These are phyloP conservation scores for Polypedilum pembai DNA, from an alignment of 1,140 invertebrate species.

Conservation along the genomic window DNA sequence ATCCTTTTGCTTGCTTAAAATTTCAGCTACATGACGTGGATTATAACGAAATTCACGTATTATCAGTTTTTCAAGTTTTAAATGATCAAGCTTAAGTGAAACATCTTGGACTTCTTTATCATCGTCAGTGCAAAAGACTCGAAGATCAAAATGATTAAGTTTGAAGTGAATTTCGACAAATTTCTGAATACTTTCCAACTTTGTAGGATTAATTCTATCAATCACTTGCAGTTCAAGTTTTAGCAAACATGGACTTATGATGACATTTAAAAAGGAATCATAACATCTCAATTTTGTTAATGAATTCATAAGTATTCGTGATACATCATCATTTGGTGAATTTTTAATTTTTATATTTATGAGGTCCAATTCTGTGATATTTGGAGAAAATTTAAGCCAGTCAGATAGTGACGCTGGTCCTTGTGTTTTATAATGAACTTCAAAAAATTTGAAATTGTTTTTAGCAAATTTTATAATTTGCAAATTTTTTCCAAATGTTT, in stretches of 20 bases:
- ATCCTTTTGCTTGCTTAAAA: background rate
- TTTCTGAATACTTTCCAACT: background rate
- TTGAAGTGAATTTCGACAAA: background rate
- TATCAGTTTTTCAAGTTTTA: background rate
- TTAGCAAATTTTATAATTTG: background rate
- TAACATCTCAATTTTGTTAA: too few species aligned
- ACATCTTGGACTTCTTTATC: background rate
- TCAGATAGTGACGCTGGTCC: background rate
- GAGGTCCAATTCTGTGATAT: background rate
- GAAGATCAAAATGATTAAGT: background rate
- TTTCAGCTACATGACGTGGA: background rate
- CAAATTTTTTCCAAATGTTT: background rate
- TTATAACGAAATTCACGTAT: background rate
- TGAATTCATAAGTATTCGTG: background rate
- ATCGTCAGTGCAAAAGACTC: background rate
- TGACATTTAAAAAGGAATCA: too few species aligned
- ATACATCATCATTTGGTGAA: background rate
- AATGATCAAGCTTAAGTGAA: background rate
- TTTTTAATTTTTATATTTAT: background rate
- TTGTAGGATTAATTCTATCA: background rate
- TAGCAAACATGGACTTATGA: background rate
- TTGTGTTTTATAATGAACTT: background rate
- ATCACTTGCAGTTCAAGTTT: background rate
- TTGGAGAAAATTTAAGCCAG: background rate
- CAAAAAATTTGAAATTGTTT: background rate